Evolutionary conservation across 2,888 invertebrate species (phyloP), one percentile per base, ranked within the genome.

Genomic region (Drosophila merina): DNA sequence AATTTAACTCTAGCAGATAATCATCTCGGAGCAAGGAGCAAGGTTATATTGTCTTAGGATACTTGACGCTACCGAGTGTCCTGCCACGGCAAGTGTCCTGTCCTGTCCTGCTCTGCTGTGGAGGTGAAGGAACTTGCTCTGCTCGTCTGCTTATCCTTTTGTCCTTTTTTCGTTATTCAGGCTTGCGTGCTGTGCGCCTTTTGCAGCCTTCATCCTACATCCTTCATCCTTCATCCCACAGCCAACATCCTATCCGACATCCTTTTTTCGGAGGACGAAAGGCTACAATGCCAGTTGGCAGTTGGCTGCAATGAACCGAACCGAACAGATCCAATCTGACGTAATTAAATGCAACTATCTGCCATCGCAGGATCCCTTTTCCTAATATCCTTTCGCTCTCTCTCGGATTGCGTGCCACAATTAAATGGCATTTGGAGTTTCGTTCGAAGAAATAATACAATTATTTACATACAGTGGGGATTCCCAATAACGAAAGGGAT

Each of bases 1-100:
- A 89, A 89, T 89, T 89, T 79, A 88, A 88, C 89, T 85, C 88
- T 89, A 79, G 79, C 79, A 90, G 90, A 90, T 90, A 88, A 89
- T 87, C 86, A 90, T 89, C 89, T 78, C 64, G 52, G 60, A 64
- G 40, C 74, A 58, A 74, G 82, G 75, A 64, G 40, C 74, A 58
- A 74, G 82, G 75, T 79, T 88, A 89, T 88, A 89, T 89, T 87
- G 80, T 83, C 86, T 89, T 81, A 76, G 75, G 85, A 84, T 85
- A 84, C 84, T 88, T 88, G 83, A 79, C 74, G 79, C 77, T 79
- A 74, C 25, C 12, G 12, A 36, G n/a, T 36, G 36, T 36, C 36
- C 36, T 36, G 20, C 62, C 42, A 52, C 31, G 69, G 62, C 74
- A 74, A 78, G 69, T 76, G 79, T 79, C 77, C 49, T 50, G 12